phyloP scores from a whole-genome alignment of 2,113 vertebrate species.

The Cephalopterus ornatus region DNA sequence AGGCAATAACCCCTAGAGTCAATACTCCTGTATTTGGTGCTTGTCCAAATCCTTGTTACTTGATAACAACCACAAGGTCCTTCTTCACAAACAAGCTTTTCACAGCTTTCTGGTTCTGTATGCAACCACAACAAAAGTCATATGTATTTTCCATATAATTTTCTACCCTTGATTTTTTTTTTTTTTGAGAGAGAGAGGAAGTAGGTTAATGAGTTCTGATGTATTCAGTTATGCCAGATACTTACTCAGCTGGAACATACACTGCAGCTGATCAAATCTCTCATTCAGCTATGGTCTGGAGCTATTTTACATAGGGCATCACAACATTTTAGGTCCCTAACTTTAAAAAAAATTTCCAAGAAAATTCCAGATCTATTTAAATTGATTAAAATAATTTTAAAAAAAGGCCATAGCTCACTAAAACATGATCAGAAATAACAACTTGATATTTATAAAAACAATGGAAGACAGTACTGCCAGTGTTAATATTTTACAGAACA shows the following conservation, averaged over 20 bases:
- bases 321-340: background rate
- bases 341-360: background rate
- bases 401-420: background rate
- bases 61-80: background rate
- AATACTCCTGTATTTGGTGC: background rate
- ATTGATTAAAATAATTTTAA: background rate
- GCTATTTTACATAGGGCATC: background rate
- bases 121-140: background rate
- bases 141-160: background rate
- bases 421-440: background rate
- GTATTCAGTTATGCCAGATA: conserved; percentile 22
- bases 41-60: background rate
- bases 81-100: background rate
- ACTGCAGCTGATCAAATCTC: conserved; percentile 9
- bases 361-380: background rate
- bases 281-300: background rate
- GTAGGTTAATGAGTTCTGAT: conserved; percentile 53
- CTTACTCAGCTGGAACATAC: conserved; percentile 16
- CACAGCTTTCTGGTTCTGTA: background rate
- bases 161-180: background rate
- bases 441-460: background rate
- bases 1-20: background rate
- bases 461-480: background rate
- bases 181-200: background rate
- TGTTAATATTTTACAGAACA: background rate